Evolutionary conservation across 2,797 vertebrate genomes (phyloP).

Genomic region (Setipinna tenuifilis): DNA sequence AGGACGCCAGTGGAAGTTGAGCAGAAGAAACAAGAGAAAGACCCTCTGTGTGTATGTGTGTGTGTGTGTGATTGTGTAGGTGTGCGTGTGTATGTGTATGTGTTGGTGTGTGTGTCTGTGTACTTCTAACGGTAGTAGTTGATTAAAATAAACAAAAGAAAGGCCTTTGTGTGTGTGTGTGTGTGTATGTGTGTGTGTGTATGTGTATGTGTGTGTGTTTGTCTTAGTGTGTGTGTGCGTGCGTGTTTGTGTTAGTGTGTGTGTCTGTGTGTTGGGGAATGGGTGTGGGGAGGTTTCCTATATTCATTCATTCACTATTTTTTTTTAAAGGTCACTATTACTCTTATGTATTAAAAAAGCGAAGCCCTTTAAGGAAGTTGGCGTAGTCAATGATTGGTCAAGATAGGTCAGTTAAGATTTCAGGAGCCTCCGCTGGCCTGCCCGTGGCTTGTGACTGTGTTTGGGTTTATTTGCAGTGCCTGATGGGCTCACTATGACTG

Average conservation of each 20-base stretch:
- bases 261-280: neutral
- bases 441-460: constrained; percentile 48
- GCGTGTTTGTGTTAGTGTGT: neutral
- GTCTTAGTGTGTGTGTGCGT: neutral
- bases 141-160: neutral
- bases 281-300: neutral
- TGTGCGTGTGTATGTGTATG: neutral
- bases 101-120: neutral
- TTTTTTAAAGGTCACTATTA: constrained; percentile 15
- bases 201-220: neutral
- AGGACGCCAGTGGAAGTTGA: constrained; percentile 27
- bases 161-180: no score
- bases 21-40: constrained; percentile 17
- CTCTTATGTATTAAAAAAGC: neutral
- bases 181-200: neutral
- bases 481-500: constrained; percentile 71
- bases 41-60: neutral
- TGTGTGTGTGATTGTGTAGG: neutral
- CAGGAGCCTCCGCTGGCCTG: neutral
- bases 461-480: constrained; percentile 71
- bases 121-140: neutral
- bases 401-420: neutral
- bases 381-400: neutral
- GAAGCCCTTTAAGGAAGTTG: neutral
- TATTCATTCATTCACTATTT: neutral